Conservation (phyloP, 2,113 vertebrate genomes). For the Xiphophorus hellerii region DNA sequence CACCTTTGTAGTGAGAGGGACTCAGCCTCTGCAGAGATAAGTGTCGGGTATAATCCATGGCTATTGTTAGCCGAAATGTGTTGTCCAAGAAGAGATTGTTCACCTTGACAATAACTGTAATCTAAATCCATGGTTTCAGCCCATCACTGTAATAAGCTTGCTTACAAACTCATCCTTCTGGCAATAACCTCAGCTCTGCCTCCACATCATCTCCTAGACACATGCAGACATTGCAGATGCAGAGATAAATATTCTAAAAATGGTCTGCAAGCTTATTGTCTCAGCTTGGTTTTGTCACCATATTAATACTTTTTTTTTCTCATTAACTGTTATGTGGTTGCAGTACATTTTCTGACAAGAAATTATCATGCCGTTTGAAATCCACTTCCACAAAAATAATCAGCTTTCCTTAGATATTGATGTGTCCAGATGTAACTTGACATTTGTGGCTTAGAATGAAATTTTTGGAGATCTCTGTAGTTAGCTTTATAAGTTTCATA, state of each 20-base stretch:
- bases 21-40: conserved; percentile 15
- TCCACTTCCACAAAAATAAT: neutral
- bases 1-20: conserved; percentile 12
- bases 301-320: neutral
- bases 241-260: neutral
- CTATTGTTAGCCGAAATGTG: conserved; percentile 45
- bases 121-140: conserved; percentile 35
- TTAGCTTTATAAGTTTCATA: neutral
- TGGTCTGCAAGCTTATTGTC: conserved; percentile 1
- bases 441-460: neutral
- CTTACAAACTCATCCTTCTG: conserved; percentile 29
- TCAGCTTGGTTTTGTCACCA: conserved; percentile 4
- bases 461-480: neutral
- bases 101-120: conserved; percentile 49
- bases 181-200: conserved; percentile 24
- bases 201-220: conserved; percentile 10
- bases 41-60: conserved; percentile 38
- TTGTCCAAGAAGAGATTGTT: conserved; percentile 24
- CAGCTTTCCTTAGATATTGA: too few relatives aligned
- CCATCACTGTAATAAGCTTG: conserved; percentile 45
- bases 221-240: neutral
- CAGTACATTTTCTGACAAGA: neutral
- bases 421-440: neutral
- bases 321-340: neutral
- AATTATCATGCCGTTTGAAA: neutral